These are phyloP conservation scores for Drosophila novamexicana DNA, from an alignment of 1,140 invertebrate species.

Conservation along the genomic window DNA sequence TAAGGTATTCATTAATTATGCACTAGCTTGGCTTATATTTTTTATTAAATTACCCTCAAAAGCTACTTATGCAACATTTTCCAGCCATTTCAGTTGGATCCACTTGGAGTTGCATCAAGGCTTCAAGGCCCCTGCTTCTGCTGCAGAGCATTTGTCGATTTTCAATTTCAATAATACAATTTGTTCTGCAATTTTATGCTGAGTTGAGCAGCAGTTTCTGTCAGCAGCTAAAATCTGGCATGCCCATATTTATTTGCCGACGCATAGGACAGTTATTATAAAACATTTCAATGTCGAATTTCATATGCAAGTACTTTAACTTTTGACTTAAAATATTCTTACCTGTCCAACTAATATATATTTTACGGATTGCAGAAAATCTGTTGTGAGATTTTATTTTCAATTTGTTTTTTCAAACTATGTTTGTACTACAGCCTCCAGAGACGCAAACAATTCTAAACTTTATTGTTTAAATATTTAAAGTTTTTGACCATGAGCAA, in stretches of 20 bases:
- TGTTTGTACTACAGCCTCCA: constrained; percentile 24
- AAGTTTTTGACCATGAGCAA: constrained; percentile 5
- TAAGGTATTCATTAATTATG: not conserved
- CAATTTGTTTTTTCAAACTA: constrained; percentile 48
- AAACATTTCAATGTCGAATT: constrained; percentile 19
- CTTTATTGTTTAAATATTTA: constrained; percentile 1
- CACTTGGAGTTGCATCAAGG: constrained; percentile 23
- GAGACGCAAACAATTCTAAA: constrained; percentile 14
- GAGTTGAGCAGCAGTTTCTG: constrained; percentile 53
- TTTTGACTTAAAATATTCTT: constrained; percentile 26
- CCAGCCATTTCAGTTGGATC: not conserved
- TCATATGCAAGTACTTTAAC: constrained; percentile 30
- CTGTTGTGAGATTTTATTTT: constrained; percentile 52
- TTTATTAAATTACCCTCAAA: constrained; percentile 25
- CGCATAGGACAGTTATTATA: constrained; percentile 27
- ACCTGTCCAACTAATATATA: constrained; percentile 34
- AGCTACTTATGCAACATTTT: constrained; percentile 20
- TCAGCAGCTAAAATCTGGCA: constrained; percentile 13
- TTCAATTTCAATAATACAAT: constrained; percentile 81
- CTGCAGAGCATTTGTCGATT: constrained; percentile 59
- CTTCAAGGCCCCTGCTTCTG: constrained; percentile 26
- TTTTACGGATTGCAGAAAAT: constrained; percentile 54
- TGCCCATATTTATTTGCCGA: constrained; percentile 62
- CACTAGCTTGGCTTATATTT: not conserved
- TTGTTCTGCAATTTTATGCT: constrained; percentile 77